phyloP scores from a whole-genome alignment of 2,888 invertebrate genomes.

The Hecatera dysodea region DNA sequence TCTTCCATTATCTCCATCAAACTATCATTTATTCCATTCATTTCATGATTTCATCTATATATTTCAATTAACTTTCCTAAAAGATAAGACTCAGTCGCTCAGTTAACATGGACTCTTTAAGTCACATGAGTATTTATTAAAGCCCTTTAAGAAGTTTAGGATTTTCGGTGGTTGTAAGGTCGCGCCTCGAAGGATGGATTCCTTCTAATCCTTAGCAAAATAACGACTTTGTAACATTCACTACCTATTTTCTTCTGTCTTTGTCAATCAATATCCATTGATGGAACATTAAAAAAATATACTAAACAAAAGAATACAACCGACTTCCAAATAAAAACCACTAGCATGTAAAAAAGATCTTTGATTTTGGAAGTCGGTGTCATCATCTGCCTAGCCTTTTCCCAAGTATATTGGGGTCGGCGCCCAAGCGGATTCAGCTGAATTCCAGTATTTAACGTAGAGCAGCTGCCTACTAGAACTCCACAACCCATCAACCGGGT shows the following conservation, averaged over 20 bases:
- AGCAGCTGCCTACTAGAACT: no score
- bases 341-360: no score
- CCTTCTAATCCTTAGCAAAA: slow-evolving; percentile 12
- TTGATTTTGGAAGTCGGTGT: no score
- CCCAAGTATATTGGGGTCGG: no score
- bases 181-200: not conserved
- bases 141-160: slow-evolving; percentile 6
- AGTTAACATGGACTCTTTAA: slow-evolving; percentile 21
- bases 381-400: no score
- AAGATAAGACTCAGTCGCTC: slow-evolving; percentile 4
- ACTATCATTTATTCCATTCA: not conserved
- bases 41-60: not conserved
- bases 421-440: no score
- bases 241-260: not conserved
- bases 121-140: slow-evolving; percentile 13
- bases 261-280: not conserved
- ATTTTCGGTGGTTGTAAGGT: not conserved
- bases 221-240: not conserved
- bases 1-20: no score
- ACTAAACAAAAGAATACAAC: no score
- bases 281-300: no score
- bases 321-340: no score
- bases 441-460: no score
- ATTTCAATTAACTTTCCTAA: not conserved
- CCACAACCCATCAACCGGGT: no score